A percentile compares a stretch with the other conserved stretches of the same genome.
Conservation (phyloP, 1,140 invertebrate genomes). For the Oncopodura yosiiana region DNA sequence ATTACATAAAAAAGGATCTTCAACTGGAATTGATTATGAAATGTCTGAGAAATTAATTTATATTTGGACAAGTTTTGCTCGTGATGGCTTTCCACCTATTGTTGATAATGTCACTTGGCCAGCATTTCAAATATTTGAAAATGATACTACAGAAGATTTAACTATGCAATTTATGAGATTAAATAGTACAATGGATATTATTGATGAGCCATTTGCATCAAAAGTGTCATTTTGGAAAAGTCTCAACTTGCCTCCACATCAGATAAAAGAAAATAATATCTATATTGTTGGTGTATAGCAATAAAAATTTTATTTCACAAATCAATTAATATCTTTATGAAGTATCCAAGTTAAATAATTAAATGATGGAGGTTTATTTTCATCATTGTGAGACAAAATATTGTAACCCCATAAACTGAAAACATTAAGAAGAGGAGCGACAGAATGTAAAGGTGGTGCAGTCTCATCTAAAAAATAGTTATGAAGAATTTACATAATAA, state of each 20-base stretch:
- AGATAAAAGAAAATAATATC: too few relatives aligned
- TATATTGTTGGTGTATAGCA: neutral
- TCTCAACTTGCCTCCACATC: constrained; percentile 1
- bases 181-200: too few relatives aligned
- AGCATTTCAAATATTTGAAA: too few relatives aligned
- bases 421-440: constrained; percentile 3
- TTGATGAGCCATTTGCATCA: constrained; percentile 14
- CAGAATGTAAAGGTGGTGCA: constrained; percentile 6
- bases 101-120: too few relatives aligned
- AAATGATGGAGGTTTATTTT: constrained; percentile 2
- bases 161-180: too few relatives aligned
- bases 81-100: too few relatives aligned
- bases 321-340: neutral
- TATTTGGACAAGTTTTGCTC: neutral
- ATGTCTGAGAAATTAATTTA: neutral
- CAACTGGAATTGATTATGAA: neutral
- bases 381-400: constrained; percentile 10
- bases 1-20: too few relatives aligned
- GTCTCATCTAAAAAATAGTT: neutral
- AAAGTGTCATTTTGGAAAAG: constrained; percentile 19
- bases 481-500: neutral
- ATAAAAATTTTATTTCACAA: neutral
- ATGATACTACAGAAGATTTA: too few relatives aligned
- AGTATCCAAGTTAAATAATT: constrained; percentile 16
- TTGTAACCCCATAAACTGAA: neutral